These are phyloP conservation scores for Aurelia aurita DNA, from an alignment of 30 jellyfish, hydroid and myxozoan species.

Conservation along the genomic window DNA sequence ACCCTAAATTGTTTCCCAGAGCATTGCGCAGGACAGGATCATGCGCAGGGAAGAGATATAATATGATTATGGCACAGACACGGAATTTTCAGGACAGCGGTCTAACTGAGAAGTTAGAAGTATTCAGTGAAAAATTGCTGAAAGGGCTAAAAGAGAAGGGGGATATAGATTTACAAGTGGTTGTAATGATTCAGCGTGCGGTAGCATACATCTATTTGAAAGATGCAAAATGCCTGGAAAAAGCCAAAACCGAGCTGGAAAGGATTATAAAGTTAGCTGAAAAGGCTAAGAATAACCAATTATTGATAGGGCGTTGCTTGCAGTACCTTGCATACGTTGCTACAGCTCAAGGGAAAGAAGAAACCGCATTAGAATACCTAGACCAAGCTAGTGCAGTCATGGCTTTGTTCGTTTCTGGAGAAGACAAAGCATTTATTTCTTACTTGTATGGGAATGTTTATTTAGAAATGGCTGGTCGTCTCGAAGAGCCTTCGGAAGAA, in stretches of 20 bases:
- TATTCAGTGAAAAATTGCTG: not conserved
- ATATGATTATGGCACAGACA: constrained; percentile 1
- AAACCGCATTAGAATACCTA: not conserved
- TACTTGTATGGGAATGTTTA: not conserved
- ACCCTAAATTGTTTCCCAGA: constrained; percentile 8
- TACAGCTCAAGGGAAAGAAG: not conserved
- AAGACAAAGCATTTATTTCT: constrained; percentile 1
- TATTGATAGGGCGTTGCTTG: not conserved
- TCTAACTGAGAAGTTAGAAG: not conserved
- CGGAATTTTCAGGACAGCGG: constrained; percentile 10
- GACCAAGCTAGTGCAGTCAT: not conserved
- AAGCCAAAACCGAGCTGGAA: constrained; percentile 3
- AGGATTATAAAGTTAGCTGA: not conserved
- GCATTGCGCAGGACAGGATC: constrained; percentile 27
- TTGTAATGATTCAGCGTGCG: not conserved
- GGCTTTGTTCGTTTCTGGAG: constrained; percentile 6
- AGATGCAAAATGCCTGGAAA: not conserved
- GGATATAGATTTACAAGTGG: not conserved
- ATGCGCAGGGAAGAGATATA: constrained; percentile 8
- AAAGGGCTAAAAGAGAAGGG: not conserved
- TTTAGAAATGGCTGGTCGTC: not conserved
- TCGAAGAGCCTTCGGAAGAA: not conserved
- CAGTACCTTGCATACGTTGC: constrained; percentile 4
- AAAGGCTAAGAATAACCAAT: not conserved
- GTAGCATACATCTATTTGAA: not conserved